Evolutionary conservation across 2,888 invertebrate species (phyloP).

Genomic region (Serrognathus titanus): DNA sequence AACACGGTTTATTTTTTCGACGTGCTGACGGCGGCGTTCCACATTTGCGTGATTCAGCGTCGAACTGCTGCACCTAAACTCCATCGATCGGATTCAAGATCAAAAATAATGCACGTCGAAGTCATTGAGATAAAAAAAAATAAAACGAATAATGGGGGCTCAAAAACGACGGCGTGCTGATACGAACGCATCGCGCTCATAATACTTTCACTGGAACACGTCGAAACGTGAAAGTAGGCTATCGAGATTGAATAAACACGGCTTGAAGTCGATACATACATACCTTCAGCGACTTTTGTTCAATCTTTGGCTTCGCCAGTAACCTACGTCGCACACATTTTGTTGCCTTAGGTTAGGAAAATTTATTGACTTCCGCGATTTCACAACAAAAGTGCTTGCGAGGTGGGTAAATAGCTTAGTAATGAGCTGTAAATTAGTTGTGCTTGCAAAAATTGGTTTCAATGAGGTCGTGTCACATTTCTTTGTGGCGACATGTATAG

Average conservation of each 20-base stretch:
- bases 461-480: too few species aligned
- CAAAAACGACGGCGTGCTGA: neutral
- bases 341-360: constrained; percentile 7
- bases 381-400: neutral
- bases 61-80: too few species aligned
- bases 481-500: too few species aligned
- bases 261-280: constrained; percentile 1
- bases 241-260: neutral
- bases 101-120: too few species aligned
- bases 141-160: neutral
- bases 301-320: neutral
- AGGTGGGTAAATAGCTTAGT: too few species aligned
- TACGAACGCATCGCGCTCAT: neutral
- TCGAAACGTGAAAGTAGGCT: constrained; percentile 6
- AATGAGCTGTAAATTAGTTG: too few species aligned
- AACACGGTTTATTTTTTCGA: constrained; percentile 10
- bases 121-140: too few species aligned
- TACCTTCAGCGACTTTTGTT: neutral
- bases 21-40: constrained; percentile 2
- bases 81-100: too few species aligned
- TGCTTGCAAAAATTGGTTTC: too few species aligned
- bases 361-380: constrained; percentile 4
- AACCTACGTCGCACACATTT: constrained; percentile 2
- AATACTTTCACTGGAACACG: constrained; percentile 1
- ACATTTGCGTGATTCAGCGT: neutral